Evolutionary conservation across 2,797 vertebrate species (phyloP), one percentile per base, ranked within the genome.

Genomic region (Oreonectes daqikongensis): DNA sequence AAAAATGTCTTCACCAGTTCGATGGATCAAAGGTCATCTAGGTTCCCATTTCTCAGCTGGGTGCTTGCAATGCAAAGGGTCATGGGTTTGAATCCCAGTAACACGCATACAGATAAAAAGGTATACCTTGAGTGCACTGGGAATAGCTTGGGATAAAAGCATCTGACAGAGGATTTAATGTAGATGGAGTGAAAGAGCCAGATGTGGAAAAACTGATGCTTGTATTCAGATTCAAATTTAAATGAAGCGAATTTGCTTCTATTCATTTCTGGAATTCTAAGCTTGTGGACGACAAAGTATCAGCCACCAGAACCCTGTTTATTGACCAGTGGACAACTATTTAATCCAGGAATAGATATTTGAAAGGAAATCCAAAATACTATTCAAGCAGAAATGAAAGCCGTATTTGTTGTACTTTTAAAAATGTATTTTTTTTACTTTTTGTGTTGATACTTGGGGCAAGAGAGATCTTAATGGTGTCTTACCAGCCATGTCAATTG

Each of bases 401-500:
- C 26, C 5, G 6, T 59, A 20, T 59, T 59, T 15, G 14, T n/a
- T n/a, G n/a, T n/a, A n/a, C n/a, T n/a, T n/a, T n/a, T n/a, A n/a
- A n/a, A n/a, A n/a, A n/a, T n/a, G n/a, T n/a, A n/a, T n/a, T n/a
- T n/a, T n/a, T n/a, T n/a, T n/a, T n/a, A n/a, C n/a, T n/a, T n/a
- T n/a, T n/a, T n/a, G 30, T 3, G 30, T 30, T 30, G 30, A 30
- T 30, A 38, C 40, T 1, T 15, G 2, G 14, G 14, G 40, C 40
- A 42, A 46, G 14, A 46, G 44, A 18, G 24, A 32, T 53, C 12
- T 42, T 52, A 35, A 46, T 14, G 17, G 4, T 3, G 77, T 59
- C 92, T 92, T 87, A 97, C 98, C 98, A 91, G 98, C 98, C 98
- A 99, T 99, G 89, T 99, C 98, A 0, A 95, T 97, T 52, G 97